Base-by-base conservation (phyloP, 1,140 invertebrate genomes). In the Harlomillsia oculata region DNA sequence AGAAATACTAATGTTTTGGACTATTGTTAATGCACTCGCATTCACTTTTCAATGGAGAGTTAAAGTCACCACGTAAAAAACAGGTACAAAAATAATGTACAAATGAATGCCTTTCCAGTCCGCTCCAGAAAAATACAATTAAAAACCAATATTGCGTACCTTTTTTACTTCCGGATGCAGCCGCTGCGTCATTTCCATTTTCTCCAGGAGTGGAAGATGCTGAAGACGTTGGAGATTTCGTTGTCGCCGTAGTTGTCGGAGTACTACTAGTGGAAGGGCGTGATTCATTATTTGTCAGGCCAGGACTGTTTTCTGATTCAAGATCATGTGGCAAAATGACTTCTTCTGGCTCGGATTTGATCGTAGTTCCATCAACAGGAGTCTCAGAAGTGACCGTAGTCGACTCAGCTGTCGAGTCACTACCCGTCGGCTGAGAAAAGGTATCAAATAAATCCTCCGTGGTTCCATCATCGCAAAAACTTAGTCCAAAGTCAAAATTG, bases 391-490 rank as follows among this genome's bases (percentile, higher is more conserved):
- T 30, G 9, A 5, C 14, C n/a, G 45, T 18, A 11, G 28, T n/a
- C 16, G 28, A 6, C 32, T 11, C 32, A 18, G 20, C 36, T 6
- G 41, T 23, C n/a, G 18, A 21, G 1, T 45, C 37, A 23, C 21
- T 29, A 18, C 16, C 28, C 36, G 21, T 32, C 9, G 49, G 26
- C 14, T n/a, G 26, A 21, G 60, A 37, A 32, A 65, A 65, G 2
- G 59, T 56, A 39, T 65, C 63, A 46, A 65, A 65, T 16, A 65
- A 39, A 44, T 65, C 63, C 32, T 64, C 63, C 6, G 56, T 65
- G 20, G 63, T 61, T 25, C 63, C 63, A 44, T 65, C 63, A 49
- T 65, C 63, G 55, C 63, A 65, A 32, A 65, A 65, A 57, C 56
- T 62, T 8, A 65, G 53, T 28, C 56, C 63, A 40, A 65, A 65